Percentiles rank a stretch among this genome's conserved stretches.
phyloP scores from a whole-genome alignment of 1,140 invertebrate genomes.

The Sitophilus oryzae region DNA sequence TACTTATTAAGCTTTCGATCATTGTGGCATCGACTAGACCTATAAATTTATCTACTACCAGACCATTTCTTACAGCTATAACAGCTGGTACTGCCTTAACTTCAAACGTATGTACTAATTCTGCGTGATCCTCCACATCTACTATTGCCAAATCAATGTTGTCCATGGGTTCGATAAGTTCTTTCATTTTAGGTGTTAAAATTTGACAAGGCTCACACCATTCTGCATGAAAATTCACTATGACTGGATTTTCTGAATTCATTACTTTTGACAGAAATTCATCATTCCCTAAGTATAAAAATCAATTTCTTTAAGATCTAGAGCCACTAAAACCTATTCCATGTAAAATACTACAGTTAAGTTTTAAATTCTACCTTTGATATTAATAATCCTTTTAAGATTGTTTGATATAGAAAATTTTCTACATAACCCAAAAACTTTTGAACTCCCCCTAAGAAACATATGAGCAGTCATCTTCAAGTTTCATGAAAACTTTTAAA shows the following conservation, averaged over 20 bases:
- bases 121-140: slow-evolving; percentile 84
- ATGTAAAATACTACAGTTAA: neutral
- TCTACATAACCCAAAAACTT: slow-evolving; percentile 12
- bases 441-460: slow-evolving; percentile 12
- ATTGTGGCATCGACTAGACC: slow-evolving; percentile 80
- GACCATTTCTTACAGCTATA: slow-evolving; percentile 80
- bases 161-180: slow-evolving; percentile 67
- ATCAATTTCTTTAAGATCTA: neutral
- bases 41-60: slow-evolving; percentile 87
- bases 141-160: slow-evolving; percentile 84
- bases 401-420: slow-evolving; percentile 28
- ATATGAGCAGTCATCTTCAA: slow-evolving; percentile 23
- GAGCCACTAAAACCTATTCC: neutral
- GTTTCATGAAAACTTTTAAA: slow-evolving; percentile 31
- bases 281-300: slow-evolving; percentile 42
- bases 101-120: slow-evolving; percentile 73
- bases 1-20: slow-evolving; percentile 76
- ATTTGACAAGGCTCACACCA: slow-evolving; percentile 97
- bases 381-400: slow-evolving; percentile 49
- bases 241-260: slow-evolving; percentile 73
- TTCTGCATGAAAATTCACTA: slow-evolving; percentile 82
- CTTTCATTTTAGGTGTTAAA: slow-evolving; percentile 82
- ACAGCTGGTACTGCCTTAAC: slow-evolving; percentile 90
- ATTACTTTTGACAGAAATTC: slow-evolving; percentile 65
- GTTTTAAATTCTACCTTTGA: slow-evolving; percentile 38